Percentiles rank a stretch among this genome's conserved stretches.
Conservation (phyloP, 2,888 invertebrate genomes). For the Lampropteryx suffumata region DNA sequence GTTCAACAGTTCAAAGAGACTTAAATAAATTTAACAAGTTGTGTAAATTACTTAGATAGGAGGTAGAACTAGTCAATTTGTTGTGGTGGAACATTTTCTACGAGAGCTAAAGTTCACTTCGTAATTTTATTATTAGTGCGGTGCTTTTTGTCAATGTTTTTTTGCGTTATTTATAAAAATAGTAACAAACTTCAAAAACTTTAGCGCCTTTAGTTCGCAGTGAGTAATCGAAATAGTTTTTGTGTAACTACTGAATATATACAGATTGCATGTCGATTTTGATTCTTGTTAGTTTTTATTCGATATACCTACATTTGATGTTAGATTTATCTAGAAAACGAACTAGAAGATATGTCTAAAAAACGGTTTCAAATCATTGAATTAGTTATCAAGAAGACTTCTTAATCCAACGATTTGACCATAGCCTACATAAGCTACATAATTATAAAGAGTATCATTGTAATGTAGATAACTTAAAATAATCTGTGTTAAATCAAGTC, state of each 20-base stretch:
- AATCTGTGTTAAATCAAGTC: constrained; percentile 50
- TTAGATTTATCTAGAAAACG: constrained; percentile 18
- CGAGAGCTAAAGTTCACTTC: constrained; percentile 71
- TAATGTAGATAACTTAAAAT: constrained; percentile 42
- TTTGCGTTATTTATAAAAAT: constrained; percentile 61
- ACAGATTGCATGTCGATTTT: constrained; percentile 49
- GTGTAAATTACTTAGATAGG: constrained; percentile 69
- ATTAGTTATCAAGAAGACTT: constrained; percentile 45
- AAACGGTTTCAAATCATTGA: constrained; percentile 74
- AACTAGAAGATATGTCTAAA: constrained; percentile 11
- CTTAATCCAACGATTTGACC: constrained; percentile 56
- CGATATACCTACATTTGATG: constrained; percentile 25
- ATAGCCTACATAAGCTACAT: constrained; percentile 6
- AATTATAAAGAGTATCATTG: too few species aligned
- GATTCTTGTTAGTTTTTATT: constrained; percentile 51
- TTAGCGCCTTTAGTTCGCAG: constrained; percentile 65
- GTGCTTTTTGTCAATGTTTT: constrained; percentile 76
- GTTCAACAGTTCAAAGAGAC: constrained; percentile 75
- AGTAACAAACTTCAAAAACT: constrained; percentile 57
- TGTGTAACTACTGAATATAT: constrained; percentile 48
- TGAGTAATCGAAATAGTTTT: constrained; percentile 46
- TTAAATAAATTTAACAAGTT: constrained; percentile 63
- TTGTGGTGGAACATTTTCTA: constrained; percentile 78
- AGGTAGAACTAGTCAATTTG: constrained; percentile 80
- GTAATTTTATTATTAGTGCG: constrained; percentile 70